Base-by-base conservation (phyloP, 2,113 vertebrate species). In the Orycteropus afer region DNA sequence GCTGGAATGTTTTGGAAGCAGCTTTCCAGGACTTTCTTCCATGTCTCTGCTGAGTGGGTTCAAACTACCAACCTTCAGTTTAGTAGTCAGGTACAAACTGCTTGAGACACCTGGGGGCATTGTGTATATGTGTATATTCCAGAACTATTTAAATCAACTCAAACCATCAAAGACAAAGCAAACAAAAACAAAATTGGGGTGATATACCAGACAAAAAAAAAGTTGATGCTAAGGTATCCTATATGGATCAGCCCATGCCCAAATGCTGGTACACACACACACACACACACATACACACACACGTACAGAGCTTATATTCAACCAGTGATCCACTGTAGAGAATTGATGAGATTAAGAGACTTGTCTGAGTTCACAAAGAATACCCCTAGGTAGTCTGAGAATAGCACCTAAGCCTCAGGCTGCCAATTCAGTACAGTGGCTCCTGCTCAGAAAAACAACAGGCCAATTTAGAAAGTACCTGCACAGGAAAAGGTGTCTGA, bases 101-200 rank as follows among this genome's bases (percentile, higher is more conserved):
- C 34, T 34, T 67, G 29, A 4, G 63, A 11, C 63, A 67, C 34
- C 34, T 34, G n/a, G 27, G 23, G 23, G 5, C 57, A 18, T 25
- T 13, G 20, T 59, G 57, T 59, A 23, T 59, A 22, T 59, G 57
- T 59, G 57, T 17, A 15, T 67, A 13, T n/a, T 67, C 34, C 37
- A 91, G 37, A 92, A 95, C 93, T 82, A 79, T 25, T 69, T 20
- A 92, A 85, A 88, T 73, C 42, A 95, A 65, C 29, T 73, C 63
- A 69, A 7, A 37, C 10, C 22, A 74, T 1, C 12, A 55, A 78
- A 90, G 92, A 57, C 20, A 84, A 20, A 53, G 51, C 18, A 90
- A 81, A 73, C 8, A 40, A 85, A 82, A 81, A 80, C 25, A 59
- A 85, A 86, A 81, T 69, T 73, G 61, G 42, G 37, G 11, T 14